phyloP scores from a whole-genome alignment of 2,888 invertebrate genomes.

The Campaea margaritaria region DNA sequence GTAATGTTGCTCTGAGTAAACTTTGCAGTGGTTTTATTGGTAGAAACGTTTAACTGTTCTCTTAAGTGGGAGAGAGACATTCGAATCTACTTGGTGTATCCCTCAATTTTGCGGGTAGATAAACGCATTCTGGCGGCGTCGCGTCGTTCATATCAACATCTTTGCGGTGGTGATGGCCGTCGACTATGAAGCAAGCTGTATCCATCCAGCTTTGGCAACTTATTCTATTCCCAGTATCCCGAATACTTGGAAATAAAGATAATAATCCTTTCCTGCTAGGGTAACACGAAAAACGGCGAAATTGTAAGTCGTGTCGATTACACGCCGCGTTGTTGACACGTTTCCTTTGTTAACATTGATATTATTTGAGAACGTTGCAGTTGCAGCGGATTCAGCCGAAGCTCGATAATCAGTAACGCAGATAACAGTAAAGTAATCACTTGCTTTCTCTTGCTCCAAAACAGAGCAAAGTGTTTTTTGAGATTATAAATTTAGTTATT shows the following conservation, averaged over 20 bases:
- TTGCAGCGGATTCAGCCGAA: constrained; percentile 21
- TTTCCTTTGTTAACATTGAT: constrained; percentile 57
- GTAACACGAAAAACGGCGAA: constrained; percentile 26
- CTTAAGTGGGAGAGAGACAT: constrained; percentile 8
- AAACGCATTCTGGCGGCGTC: constrained; percentile 46
- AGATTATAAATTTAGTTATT: neutral
- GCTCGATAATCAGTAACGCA: constrained; percentile 4
- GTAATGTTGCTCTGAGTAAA: constrained; percentile 46
- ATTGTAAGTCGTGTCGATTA: constrained; percentile 56
- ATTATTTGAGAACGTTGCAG: constrained; percentile 24
- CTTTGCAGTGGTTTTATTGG: constrained; percentile 40
- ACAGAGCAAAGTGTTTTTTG: neutral
- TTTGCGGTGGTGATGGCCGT: constrained; percentile 51
- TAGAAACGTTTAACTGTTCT: constrained; percentile 30
- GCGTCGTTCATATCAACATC: constrained; percentile 54
- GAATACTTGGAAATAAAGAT: constrained; percentile 39
- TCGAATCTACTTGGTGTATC: constrained; percentile 5
- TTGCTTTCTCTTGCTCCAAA: neutral
- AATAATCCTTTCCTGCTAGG: constrained; percentile 27
- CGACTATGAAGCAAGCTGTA: constrained; percentile 54
- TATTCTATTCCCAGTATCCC: constrained; percentile 34
- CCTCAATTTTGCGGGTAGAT: constrained; percentile 35
- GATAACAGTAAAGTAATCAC: too few relatives aligned
- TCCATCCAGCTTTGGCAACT: constrained; percentile 43
- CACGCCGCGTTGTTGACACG: constrained; percentile 52